Percentiles rank a stretch among this genome's conserved stretches.
These are phyloP conservation scores for Polymixis lichenea DNA, from an alignment of 2,888 invertebrate genomes.

Conservation along the genomic window DNA sequence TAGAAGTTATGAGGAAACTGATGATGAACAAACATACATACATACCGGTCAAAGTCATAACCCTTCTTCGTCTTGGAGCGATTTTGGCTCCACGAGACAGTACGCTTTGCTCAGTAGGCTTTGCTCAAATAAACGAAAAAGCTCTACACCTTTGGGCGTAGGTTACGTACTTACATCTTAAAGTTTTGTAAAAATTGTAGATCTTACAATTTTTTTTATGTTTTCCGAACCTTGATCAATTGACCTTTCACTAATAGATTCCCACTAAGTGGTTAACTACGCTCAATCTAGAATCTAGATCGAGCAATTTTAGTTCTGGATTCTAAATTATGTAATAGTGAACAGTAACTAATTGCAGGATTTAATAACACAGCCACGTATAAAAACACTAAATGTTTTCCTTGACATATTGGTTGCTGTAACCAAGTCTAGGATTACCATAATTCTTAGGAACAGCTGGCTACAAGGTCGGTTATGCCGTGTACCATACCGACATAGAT, in stretches of 20 bases:
- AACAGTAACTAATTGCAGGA: slow-evolving; percentile 3
- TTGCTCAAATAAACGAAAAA: not conserved
- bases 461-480: slow-evolving; percentile 17
- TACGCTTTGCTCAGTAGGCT: not conserved
- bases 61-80: not conserved
- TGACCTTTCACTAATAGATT: not conserved
- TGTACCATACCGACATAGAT: slow-evolving; percentile 17
- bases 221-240: not conserved
- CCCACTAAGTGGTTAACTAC: not conserved
- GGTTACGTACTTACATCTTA: not conserved
- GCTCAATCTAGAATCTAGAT: slow-evolving; percentile 8
- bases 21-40: no score
- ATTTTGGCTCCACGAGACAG: not conserved
- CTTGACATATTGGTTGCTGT: slow-evolving; percentile 32
- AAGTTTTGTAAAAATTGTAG: not conserved
- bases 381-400: slow-evolving; percentile 32
- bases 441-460: slow-evolving; percentile 41
- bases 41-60: no score
- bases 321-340: not conserved
- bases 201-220: not conserved
- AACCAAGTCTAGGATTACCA: slow-evolving; percentile 28
- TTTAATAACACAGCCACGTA: slow-evolving; percentile 25
- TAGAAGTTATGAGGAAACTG: no score
- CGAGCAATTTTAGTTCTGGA: no score
- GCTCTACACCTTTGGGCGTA: not conserved